Conservation (phyloP, 2,888 invertebrate genomes). For the Pyrochroa serraticornis region DNA sequence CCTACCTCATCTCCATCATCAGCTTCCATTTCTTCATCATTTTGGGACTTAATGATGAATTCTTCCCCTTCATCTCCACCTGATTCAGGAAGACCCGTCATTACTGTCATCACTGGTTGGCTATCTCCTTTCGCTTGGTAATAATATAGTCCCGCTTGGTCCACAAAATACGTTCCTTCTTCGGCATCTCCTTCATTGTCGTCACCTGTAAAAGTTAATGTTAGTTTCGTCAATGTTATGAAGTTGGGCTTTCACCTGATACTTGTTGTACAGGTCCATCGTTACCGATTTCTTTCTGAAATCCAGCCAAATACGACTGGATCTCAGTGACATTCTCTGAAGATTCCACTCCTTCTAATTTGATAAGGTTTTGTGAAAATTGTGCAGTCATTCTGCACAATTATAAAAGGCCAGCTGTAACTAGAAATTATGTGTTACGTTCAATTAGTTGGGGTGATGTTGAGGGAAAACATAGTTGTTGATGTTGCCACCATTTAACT, state of each 20-base stretch:
- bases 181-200: conserved; percentile 61
- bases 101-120: conserved; percentile 69
- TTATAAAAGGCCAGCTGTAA: not conserved
- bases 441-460: not conserved
- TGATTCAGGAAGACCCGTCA: conserved; percentile 56
- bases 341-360: conserved; percentile 57
- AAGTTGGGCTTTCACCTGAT: conserved; percentile 52
- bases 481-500: too few species aligned
- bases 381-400: conserved; percentile 53
- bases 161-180: conserved; percentile 79
- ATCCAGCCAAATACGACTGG: conserved; percentile 80
- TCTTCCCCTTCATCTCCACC: conserved; percentile 59
- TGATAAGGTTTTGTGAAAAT: conserved; percentile 53
- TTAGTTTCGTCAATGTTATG: not conserved
- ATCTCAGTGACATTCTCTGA: conserved; percentile 69
- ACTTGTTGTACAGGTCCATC: conserved; percentile 58
- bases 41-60: conserved; percentile 60
- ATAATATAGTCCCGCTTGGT: conserved; percentile 82
- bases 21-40: conserved; percentile 54
- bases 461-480: not conserved
- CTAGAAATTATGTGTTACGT: not conserved
- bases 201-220: conserved; percentile 30
- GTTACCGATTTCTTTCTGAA: conserved; percentile 78
- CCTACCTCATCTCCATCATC: conserved; percentile 44
- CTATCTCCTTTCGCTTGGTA: conserved; percentile 74